Evolutionary conservation across 2,888 invertebrate species (phyloP).

Genomic region (Magallana nippona): DNA sequence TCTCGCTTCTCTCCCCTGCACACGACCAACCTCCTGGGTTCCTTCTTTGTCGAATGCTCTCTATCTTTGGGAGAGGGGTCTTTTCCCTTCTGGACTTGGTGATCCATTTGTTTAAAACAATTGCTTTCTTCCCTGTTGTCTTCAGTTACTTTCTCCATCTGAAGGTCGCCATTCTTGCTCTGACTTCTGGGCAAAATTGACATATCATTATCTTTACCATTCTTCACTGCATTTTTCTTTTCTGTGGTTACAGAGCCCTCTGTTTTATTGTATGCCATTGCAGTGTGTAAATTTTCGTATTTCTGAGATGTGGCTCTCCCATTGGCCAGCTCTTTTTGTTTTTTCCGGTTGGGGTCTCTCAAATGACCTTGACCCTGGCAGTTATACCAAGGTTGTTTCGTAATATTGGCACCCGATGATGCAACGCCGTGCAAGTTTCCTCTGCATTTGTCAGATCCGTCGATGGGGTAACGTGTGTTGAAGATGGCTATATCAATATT

Average conservation of each 20-base stretch:
- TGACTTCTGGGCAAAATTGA: neutral
- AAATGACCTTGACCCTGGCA: constrained; percentile 10
- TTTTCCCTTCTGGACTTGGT: too few species aligned
- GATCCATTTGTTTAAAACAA: too few species aligned
- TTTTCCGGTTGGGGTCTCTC: neutral
- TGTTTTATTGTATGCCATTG: neutral
- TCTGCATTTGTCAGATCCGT: neutral
- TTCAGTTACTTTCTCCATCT: too few species aligned
- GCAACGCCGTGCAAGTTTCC: neutral
- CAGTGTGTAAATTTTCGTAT: neutral
- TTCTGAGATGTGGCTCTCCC: neutral
- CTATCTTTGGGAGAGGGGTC: too few species aligned
- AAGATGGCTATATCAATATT: neutral
- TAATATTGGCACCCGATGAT: neutral
- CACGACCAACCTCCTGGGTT: neutral
- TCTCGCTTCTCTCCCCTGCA: neutral
- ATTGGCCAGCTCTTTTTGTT: neutral
- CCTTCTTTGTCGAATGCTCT: too few species aligned
- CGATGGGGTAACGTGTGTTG: neutral
- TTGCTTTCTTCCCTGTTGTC: too few species aligned
- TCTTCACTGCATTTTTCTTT: neutral
- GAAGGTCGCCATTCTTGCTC: too few species aligned
- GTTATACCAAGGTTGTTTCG: neutral
- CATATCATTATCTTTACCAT: neutral
- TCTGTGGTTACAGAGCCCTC: neutral